phyloP scores from a whole-genome alignment of 1,140 invertebrate genomes.

The Drosophila nasuta region DNA sequence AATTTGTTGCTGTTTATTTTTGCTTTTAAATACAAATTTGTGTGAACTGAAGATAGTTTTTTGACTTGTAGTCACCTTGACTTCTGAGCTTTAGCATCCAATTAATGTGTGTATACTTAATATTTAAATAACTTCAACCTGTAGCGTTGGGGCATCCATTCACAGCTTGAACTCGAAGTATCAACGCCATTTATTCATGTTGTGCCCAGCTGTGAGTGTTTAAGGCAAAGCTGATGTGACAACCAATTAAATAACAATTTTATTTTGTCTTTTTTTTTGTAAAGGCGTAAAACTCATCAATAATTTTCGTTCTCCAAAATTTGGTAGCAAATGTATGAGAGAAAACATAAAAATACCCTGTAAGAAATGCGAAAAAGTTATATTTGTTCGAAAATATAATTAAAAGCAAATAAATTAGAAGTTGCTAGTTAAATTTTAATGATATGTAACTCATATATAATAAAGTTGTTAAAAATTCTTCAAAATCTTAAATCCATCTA shows the following conservation, averaged over 20 bases:
- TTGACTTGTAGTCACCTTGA: neutral
- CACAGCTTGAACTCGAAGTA: slow-evolving; percentile 33
- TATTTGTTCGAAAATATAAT: neutral
- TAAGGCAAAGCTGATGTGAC: slow-evolving; percentile 66
- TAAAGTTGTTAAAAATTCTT: no score
- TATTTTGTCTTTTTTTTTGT: slow-evolving; percentile 42
- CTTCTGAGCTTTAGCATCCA: neutral
- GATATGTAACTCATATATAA: no score
- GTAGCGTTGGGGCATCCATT: neutral
- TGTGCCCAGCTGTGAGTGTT: slow-evolving; percentile 30
- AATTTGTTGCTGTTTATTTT: neutral
- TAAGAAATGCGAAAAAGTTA: neutral
- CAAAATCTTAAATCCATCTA: neutral
- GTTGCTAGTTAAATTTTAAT: no score
- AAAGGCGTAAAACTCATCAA: slow-evolving; percentile 64
- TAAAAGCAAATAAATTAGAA: neutral
- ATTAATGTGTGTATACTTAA: slow-evolving; percentile 5
- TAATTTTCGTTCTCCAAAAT: slow-evolving; percentile 44
- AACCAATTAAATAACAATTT: slow-evolving; percentile 78
- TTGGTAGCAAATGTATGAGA: slow-evolving; percentile 9
- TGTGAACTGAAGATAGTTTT: neutral
- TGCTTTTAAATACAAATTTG: neutral
- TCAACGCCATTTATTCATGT: slow-evolving; percentile 10
- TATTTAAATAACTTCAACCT: slow-evolving; percentile 2
- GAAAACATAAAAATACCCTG: slow-evolving; percentile 4